phyloP scores from a whole-genome alignment of 2,888 invertebrate species.

The Drosophila conformis region DNA sequence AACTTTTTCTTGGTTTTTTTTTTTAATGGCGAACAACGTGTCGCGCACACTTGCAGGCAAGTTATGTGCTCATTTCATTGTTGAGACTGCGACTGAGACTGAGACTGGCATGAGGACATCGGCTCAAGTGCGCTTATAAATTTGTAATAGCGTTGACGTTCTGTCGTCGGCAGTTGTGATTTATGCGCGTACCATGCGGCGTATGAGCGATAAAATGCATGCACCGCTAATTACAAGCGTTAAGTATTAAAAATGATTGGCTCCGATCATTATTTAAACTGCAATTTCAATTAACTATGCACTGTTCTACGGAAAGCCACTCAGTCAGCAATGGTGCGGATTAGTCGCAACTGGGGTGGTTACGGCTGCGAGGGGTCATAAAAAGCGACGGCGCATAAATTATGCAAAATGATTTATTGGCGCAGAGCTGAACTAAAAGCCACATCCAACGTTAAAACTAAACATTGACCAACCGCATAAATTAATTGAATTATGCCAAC shows the following conservation, averaged over 20 bases:
- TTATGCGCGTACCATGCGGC: constrained; percentile 40
- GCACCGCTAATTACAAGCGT: constrained; percentile 62
- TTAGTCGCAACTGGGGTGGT: constrained; percentile 7
- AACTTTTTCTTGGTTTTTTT: constrained; percentile 7
- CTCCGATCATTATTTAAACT: constrained; percentile 25
- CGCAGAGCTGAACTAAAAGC: constrained; percentile 53
- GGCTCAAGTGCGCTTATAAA: constrained; percentile 75
- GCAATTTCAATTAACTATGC: constrained; percentile 35
- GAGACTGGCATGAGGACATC: constrained; percentile 18
- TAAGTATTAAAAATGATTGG: constrained; percentile 70
- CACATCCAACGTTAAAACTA: constrained; percentile 64
- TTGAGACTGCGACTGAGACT: constrained; percentile 24
- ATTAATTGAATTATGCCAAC: constrained; percentile 79
- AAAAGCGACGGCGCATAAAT: constrained; percentile 62
- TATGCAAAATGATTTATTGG: constrained; percentile 77
- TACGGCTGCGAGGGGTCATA: background rate
- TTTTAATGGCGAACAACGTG: constrained; percentile 72
- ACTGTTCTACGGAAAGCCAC: constrained; percentile 1
- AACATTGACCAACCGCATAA: constrained; percentile 75
- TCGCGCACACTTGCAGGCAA: constrained; percentile 51
- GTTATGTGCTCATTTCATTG: constrained; percentile 75
- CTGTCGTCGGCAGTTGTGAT: constrained; percentile 29
- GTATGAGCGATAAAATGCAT: constrained; percentile 60
- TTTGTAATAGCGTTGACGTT: constrained; percentile 68
- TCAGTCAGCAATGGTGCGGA: constrained; percentile 30